Evolutionary conservation across 2,113 vertebrate genomes (phyloP).

Genomic region (Pseudopipra pipra): DNA sequence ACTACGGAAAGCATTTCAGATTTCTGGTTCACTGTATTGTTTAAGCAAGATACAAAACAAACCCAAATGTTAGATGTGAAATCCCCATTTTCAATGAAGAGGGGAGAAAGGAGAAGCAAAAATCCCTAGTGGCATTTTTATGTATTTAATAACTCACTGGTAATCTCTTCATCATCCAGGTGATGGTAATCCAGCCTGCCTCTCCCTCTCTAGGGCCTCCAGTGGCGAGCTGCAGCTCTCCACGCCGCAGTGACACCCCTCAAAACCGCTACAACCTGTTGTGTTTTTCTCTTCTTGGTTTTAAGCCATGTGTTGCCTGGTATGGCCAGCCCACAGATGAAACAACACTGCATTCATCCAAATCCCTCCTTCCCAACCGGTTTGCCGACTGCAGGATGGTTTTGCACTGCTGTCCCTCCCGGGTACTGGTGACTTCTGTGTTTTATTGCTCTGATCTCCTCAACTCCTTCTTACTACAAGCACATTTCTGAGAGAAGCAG

Average conservation of each 20-base stretch:
- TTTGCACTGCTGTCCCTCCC: neutral
- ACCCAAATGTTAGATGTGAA: neutral
- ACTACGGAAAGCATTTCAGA: neutral
- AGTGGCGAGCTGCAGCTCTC: neutral
- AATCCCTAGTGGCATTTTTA: neutral
- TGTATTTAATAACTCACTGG: neutral
- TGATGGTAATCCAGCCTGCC: neutral
- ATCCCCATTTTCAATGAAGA: neutral
- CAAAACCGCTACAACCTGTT: neutral
- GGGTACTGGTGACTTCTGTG: accelerated
- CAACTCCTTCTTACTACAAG: neutral
- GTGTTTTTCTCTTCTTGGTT: neutral
- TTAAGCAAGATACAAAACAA: neutral
- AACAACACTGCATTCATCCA: neutral
- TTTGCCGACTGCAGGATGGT: accelerated
- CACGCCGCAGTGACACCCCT: neutral
- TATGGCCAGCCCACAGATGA: neutral
- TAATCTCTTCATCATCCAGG: neutral
- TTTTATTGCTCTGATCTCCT: conserved; percentile 2
- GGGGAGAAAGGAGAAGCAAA: neutral
- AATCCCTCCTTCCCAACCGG: neutral
- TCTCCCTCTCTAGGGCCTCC: neutral
- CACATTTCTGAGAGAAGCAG: neutral
- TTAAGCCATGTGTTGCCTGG: neutral
- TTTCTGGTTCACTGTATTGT: neutral